A percentile compares a stretch with the other conserved stretches of the same genome.
phyloP scores from a whole-genome alignment of 2,113 vertebrate species.

The Callorhinus ursinus region DNA sequence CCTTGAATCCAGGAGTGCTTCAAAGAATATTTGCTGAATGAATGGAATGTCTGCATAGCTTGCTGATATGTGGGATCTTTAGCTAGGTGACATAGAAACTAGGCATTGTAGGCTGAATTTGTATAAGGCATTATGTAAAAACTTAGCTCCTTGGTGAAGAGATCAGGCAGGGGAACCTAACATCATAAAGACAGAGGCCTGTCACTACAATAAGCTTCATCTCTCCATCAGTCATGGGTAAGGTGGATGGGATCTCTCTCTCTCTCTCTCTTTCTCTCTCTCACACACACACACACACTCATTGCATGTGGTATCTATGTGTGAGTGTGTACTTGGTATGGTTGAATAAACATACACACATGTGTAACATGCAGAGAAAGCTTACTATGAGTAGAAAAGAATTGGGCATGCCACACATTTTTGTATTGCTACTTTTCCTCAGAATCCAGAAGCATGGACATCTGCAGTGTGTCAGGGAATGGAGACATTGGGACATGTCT shows the following conservation, averaged over 20 bases:
- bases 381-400: background rate
- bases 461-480: constrained; percentile 52
- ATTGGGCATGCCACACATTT: background rate
- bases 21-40: constrained; percentile 17
- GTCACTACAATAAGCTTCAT: background rate
- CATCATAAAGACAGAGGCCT: background rate
- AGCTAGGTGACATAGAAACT: background rate
- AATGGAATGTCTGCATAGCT: background rate
- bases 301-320: accelerated
- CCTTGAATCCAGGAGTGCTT: background rate
- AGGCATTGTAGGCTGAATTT: background rate
- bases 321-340: background rate
- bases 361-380: background rate
- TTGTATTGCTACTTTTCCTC: background rate
- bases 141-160: background rate
- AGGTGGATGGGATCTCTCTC: background rate
- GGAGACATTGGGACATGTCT: constrained; percentile 55
- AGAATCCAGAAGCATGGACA: background rate
- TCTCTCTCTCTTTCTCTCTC: background rate
- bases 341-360: accelerated
- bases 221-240: background rate
- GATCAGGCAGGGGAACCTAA: background rate
- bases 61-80: background rate
- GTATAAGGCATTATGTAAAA: background rate
- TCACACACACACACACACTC: background rate